Percentiles rank a stretch among this genome's conserved stretches.
phyloP scores from a whole-genome alignment of 1,140 invertebrate genomes.

The Drosophila eugracilis region DNA sequence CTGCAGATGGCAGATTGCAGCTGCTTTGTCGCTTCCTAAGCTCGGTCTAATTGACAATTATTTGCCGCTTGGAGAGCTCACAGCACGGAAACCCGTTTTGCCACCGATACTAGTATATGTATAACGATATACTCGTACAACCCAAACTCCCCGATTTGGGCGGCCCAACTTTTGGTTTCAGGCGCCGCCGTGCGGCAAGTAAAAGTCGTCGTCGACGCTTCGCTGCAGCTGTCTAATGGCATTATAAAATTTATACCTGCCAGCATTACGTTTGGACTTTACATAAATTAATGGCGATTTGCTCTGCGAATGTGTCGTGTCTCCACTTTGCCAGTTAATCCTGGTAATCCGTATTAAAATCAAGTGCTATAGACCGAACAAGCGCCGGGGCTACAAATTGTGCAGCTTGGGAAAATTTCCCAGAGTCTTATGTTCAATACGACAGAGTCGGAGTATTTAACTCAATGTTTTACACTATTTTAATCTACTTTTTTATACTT shows the following conservation, averaged over 20 bases:
- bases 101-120: constrained; percentile 17
- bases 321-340: constrained; percentile 42
- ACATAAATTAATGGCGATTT: constrained; percentile 72
- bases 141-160: constrained; percentile 50
- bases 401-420: constrained; percentile 32
- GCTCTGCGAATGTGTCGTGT: constrained; percentile 44
- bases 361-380: constrained; percentile 22
- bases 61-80: constrained; percentile 40
- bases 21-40: constrained; percentile 69
- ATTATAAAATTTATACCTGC: constrained; percentile 75
- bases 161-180: constrained; percentile 73
- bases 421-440: background rate
- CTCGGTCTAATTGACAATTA: constrained; percentile 75
- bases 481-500: background rate
- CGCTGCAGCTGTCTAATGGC: constrained; percentile 62
- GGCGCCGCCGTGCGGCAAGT: constrained; percentile 53
- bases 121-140: background rate
- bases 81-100: constrained; percentile 50
- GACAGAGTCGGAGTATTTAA: too few species aligned
- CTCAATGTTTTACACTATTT: background rate
- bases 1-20: constrained; percentile 27
- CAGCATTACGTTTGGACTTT: constrained; percentile 69
- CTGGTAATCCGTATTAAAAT: constrained; percentile 45
- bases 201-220: constrained; percentile 62
- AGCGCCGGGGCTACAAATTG: constrained; percentile 7